Conservation (phyloP, 2,888 invertebrate species). For the Tribolium freemani region DNA sequence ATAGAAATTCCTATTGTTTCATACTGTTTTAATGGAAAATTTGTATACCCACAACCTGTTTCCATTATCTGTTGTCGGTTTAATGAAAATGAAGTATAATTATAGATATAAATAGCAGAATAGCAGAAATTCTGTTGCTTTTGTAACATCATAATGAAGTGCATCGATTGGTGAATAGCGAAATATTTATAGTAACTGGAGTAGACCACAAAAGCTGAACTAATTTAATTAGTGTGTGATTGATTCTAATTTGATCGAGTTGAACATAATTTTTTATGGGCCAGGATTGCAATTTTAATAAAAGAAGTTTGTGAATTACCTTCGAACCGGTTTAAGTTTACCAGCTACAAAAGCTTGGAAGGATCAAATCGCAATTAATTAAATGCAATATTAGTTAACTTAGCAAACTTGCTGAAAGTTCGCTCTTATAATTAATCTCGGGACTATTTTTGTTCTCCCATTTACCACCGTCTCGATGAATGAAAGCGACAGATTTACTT, state of each 20-base stretch:
- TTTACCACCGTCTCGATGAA: not conserved
- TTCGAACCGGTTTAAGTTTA: not conserved
- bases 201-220: not conserved
- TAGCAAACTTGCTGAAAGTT: not conserved
- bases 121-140: not conserved
- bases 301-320: not conserved
- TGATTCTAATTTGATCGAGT: not conserved
- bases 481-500: not conserved
- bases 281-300: not conserved
- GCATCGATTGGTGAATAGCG: not conserved
- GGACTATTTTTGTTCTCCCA: not conserved
- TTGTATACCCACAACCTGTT: not conserved
- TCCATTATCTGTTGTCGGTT: not conserved
- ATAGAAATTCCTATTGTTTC: not conserved
- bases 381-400: slow-evolving; percentile 5
- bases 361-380: slow-evolving; percentile 8
- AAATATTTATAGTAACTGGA: not conserved
- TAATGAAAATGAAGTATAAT: not conserved
- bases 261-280: not conserved
- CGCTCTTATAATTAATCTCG: not conserved
- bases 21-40: not conserved
- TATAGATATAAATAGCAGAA: not conserved
- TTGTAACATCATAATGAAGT: not conserved
- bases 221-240: not conserved
- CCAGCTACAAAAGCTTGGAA: not conserved